These are phyloP conservation scores for Raphicerus campestris DNA, from an alignment of 2,113 vertebrate genomes.

Conservation along the genomic window DNA sequence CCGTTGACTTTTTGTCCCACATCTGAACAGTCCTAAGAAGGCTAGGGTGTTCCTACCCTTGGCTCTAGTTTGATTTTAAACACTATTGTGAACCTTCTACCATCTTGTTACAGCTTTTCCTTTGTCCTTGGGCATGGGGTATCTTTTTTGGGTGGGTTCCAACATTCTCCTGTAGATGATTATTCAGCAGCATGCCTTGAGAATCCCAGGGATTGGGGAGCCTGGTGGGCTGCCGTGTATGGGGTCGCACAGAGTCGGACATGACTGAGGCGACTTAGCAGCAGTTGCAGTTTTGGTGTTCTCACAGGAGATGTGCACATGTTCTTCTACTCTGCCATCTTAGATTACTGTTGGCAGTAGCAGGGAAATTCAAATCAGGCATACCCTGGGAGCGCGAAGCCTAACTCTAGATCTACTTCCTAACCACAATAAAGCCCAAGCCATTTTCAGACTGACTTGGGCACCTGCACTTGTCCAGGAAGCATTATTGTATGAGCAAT, in stretches of 20 bases:
- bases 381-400: background rate
- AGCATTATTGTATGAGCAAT: background rate
- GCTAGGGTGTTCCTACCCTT: background rate
- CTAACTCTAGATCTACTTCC: background rate
- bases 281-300: background rate
- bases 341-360: background rate
- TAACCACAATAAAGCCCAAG: background rate
- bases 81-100: background rate
- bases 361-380: background rate
- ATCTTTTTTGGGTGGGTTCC: background rate
- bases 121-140: background rate
- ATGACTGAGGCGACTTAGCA: no score
- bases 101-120: background rate
- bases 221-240: no score
- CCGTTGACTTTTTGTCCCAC: background rate
- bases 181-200: background rate
- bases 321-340: background rate
- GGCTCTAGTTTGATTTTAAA: background rate
- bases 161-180: background rate
- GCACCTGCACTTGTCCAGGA: background rate
- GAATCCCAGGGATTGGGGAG: no score
- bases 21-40: background rate
- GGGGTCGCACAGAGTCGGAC: no score
- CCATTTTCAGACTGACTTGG: background rate
- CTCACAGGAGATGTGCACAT: background rate